A percentile compares a stretch with the other conserved stretches of the same genome.
phyloP scores from a whole-genome alignment of 2,888 invertebrate genomes.

The Didymodactylos carnosus region DNA sequence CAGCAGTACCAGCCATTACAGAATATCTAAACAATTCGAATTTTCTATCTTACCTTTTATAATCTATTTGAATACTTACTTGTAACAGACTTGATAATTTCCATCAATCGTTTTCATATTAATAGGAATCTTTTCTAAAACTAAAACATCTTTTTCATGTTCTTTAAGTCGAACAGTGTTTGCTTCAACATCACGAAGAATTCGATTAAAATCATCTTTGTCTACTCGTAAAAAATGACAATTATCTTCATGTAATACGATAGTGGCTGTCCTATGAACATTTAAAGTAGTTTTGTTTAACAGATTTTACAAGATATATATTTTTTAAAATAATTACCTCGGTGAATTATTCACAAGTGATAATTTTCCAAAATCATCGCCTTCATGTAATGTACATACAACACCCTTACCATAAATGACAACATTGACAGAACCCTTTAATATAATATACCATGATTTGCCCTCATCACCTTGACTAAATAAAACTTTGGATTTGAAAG shows the following conservation, averaged over 20 bases:
- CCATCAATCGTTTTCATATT: slow-evolving; percentile 23
- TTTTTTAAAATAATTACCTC: slow-evolving; percentile 38
- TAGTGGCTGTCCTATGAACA: slow-evolving; percentile 51
- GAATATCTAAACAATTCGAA: slow-evolving; percentile 47
- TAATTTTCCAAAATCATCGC: slow-evolving; percentile 67
- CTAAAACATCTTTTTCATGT: slow-evolving; percentile 59
- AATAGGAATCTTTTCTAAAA: slow-evolving; percentile 46
- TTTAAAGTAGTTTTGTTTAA: not conserved
- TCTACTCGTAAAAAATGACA: slow-evolving; percentile 62
- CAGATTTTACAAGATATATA: not conserved
- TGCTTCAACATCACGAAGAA: slow-evolving; percentile 56
- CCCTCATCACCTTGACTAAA: slow-evolving; percentile 67
- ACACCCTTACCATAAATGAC: slow-evolving; percentile 58
- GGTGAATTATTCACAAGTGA: slow-evolving; percentile 65
- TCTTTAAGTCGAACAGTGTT: slow-evolving; percentile 64
- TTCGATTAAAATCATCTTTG: slow-evolving; percentile 63
- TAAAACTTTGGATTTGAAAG: slow-evolving; percentile 52
- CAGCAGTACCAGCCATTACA: slow-evolving; percentile 64
- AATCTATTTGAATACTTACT: slow-evolving; percentile 35
- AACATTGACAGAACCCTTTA: slow-evolving; percentile 61
- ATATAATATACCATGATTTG: slow-evolving; percentile 61
- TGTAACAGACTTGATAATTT: slow-evolving; percentile 41
- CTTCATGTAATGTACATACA: slow-evolving; percentile 58
- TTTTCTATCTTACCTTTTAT: not conserved
- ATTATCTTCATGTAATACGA: slow-evolving; percentile 57